A percentile compares a stretch with the other conserved stretches of the same genome.
Conservation (phyloP, 2,797 vertebrate species). For the Fistularia tabacaria region DNA sequence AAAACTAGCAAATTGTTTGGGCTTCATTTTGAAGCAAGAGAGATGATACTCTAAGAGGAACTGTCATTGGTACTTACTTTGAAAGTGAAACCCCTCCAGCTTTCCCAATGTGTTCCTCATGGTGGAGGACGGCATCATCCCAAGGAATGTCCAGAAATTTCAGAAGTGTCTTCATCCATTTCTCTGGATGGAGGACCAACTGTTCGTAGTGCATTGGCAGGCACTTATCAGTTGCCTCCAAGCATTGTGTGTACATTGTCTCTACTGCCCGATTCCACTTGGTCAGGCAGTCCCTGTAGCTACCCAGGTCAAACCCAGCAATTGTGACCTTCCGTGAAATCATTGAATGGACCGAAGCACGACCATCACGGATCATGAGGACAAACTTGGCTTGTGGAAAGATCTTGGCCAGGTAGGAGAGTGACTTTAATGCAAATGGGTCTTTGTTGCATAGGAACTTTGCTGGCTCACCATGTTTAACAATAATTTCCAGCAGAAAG, state of each 20-base stretch:
- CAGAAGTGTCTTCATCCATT: conserved; percentile 92
- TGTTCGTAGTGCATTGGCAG: conserved; percentile 93
- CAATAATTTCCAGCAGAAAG: conserved; percentile 93
- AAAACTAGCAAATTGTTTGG: no score
- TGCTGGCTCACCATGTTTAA: conserved; percentile 94
- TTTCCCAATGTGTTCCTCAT: conserved; percentile 97
- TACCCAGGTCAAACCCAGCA: conserved; percentile 94
- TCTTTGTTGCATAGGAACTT: conserved; percentile 97
- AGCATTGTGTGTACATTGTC: conserved; percentile 96
- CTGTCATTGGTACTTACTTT: conserved; percentile 84
- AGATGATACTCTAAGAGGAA: neutral
- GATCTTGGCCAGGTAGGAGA: conserved; percentile 93
- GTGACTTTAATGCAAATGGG: conserved; percentile 94
- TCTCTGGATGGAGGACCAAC: conserved; percentile 91
- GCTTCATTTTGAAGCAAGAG: no score
- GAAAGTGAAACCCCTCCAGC: conserved; percentile 95
- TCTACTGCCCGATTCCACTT: conserved; percentile 99
- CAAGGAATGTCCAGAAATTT: conserved; percentile 91
- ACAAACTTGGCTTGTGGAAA: conserved; percentile 97
- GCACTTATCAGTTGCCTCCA: conserved; percentile 88
- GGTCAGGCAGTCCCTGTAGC: conserved; percentile 95
- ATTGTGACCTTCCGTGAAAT: conserved; percentile 98
- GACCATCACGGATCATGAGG: conserved; percentile 93
- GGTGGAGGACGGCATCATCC: conserved; percentile 92
- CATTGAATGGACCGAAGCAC: conserved; percentile 97